These are phyloP conservation scores for Urosaurus nigricauda DNA, from an alignment of 2,797 vertebrate genomes.

Conservation along the genomic window DNA sequence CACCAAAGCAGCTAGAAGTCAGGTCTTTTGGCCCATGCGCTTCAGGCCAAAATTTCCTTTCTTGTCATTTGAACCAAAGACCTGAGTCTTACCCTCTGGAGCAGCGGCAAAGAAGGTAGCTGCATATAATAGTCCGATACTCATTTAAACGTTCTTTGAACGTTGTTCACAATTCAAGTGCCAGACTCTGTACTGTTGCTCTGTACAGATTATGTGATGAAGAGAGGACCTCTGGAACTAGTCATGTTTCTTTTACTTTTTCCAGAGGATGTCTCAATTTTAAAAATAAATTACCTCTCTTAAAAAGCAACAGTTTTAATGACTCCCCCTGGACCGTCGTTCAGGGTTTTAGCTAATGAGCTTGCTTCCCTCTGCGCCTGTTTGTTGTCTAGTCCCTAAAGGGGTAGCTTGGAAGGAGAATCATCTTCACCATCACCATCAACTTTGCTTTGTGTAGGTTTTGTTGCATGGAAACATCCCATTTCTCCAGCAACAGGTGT, in stretches of 20 bases:
- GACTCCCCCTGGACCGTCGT: background rate
- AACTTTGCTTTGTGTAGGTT: background rate
- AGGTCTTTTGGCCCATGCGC: too few relatives aligned
- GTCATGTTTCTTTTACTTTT: background rate
- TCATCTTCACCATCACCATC: background rate
- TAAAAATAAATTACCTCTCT: too few relatives aligned
- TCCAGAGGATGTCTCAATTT: too few relatives aligned
- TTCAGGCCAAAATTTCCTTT: too few relatives aligned
- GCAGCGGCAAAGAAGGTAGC: too few relatives aligned
- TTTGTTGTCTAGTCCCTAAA: slow-evolving; percentile 27
- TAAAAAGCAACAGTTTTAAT: slow-evolving; percentile 9
- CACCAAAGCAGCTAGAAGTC: too few relatives aligned
- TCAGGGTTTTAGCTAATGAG: slow-evolving; percentile 36
- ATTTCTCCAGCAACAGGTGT: slow-evolving; percentile 38
- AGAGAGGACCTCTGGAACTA: background rate
- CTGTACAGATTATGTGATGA: background rate
- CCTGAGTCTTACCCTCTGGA: too few relatives aligned
- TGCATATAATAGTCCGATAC: background rate
- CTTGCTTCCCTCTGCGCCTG: slow-evolving; percentile 7
- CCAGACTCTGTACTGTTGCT: background rate
- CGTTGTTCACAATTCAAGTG: background rate
- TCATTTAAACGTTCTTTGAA: background rate
- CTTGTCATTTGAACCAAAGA: too few relatives aligned
- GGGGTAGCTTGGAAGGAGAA: slow-evolving; percentile 24
- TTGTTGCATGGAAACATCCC: slow-evolving; percentile 50